phyloP scores from a whole-genome alignment of 2,888 invertebrate species.

The Mythimna vitellina region DNA sequence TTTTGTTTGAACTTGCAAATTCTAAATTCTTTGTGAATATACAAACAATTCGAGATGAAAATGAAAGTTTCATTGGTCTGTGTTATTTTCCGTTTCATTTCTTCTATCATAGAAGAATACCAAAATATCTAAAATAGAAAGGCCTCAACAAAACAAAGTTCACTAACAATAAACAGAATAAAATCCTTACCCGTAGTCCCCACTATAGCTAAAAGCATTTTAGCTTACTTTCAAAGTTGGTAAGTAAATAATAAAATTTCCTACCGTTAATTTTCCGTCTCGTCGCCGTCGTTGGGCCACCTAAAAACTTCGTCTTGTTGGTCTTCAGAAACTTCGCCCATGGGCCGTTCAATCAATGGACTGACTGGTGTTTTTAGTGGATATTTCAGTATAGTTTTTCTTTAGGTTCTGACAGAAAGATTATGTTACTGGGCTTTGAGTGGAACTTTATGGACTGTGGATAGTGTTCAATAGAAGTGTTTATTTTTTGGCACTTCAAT shows the following conservation, averaged over 20 bases:
- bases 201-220: constrained; percentile 61
- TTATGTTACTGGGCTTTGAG: neutral
- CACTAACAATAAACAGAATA: constrained; percentile 49
- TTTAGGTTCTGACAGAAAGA: neutral
- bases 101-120: neutral
- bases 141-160: constrained; percentile 18
- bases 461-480: neutral
- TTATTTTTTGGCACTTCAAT: no score
- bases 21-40: neutral
- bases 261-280: constrained; percentile 62
- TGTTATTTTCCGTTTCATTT: neutral
- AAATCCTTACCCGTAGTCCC: constrained; percentile 41
- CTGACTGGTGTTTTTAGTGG: constrained; percentile 25
- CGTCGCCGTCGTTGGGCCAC: constrained; percentile 46
- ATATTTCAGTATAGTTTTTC: constrained; percentile 13
- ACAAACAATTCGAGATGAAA: no score
- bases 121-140: constrained; percentile 27
- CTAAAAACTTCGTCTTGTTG: constrained; percentile 50
- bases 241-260: constrained; percentile 65
- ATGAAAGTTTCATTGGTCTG: neutral
- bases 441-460: neutral
- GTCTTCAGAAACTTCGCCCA: constrained; percentile 42
- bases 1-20: neutral
- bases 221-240: constrained; percentile 54
- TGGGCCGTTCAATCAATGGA: constrained; percentile 46